Conservation (phyloP, 2,113 vertebrate species). For the Macroglossus sobrinus region DNA sequence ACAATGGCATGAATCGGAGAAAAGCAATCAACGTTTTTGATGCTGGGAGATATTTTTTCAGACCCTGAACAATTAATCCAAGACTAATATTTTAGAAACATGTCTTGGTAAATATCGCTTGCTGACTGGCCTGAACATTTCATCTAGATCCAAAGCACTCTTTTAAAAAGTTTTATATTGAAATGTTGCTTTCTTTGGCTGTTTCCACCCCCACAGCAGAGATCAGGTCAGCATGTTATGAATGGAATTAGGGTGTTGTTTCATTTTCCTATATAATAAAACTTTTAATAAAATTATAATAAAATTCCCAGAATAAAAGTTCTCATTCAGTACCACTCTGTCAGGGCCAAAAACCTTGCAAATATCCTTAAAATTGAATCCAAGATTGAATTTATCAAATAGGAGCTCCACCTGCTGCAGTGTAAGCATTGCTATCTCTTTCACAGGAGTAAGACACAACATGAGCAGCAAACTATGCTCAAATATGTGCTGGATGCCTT, state of each 20-base stretch:
- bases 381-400: constrained; percentile 39
- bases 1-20: constrained; percentile 91
- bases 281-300: constrained; percentile 16
- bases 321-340: constrained; percentile 41
- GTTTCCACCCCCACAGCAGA: constrained; percentile 53
- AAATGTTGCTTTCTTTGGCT: constrained; percentile 63
- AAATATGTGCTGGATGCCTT: constrained; percentile 46
- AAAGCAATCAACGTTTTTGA: constrained; percentile 91
- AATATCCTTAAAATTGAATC: constrained; percentile 40
- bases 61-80: constrained; percentile 80
- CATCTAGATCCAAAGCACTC: constrained; percentile 85
- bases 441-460: constrained; percentile 63
- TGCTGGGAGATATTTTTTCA: constrained; percentile 87
- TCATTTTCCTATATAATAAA: constrained; percentile 64
- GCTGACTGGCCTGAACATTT: constrained; percentile 88
- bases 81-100: constrained; percentile 83
- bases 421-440: constrained; percentile 62
- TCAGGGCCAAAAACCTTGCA: constrained; percentile 38
- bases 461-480: constrained; percentile 62
- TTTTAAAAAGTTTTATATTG: constrained; percentile 73
- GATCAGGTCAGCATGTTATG: constrained; percentile 11
- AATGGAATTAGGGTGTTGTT: constrained; percentile 44
- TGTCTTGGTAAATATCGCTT: constrained; percentile 82
- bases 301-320: constrained; percentile 31
- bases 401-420: constrained; percentile 79